Evolutionary conservation across 1,140 invertebrate genomes (phyloP), one percentile per base, ranked within the genome.

Genomic region (Cotesia typhae): DNA sequence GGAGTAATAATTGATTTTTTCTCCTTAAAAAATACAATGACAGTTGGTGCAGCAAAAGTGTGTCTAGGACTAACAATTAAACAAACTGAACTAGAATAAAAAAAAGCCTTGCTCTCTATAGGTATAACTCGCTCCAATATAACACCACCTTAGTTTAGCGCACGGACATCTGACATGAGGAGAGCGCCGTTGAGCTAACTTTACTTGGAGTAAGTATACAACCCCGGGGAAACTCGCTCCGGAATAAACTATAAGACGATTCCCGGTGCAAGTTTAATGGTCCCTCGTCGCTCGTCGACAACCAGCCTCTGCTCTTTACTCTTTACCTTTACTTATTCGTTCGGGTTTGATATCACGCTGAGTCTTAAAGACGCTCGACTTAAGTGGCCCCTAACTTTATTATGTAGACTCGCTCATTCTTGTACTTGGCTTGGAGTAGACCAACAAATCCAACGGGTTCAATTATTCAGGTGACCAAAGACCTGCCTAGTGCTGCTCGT

Each of bases 331-430:
- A 47, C 41, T 10, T 17, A 70, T 47, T 36, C 51, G 65, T 28
- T 35, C 41, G 3, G 41, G 41, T 47, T 67, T 55, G 66, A 73
- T 66, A 64, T 59, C 66, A 55, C 20, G 60, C 71, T 79, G 76
- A 75, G 75, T 77, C 76, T 72, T 77, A 79, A 78, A 81, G 79
- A 79, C 80, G 79, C 79, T 79, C 80, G 74, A 78, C 79, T 80
- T 79, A 78, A 79, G 69, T 74, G 71, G 61, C 68, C 64, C 60
- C 59, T 69, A 36, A 63, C 63, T 74, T 67, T 52, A 59, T 72
- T 37, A 69, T 60, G 55, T 60, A 41, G n/a, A 9, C n/a, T 20
- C 12, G 14, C 5, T 72, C 59, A 28, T 28, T 28, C 28, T 28
- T 28, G 28, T 28, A 28, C 57, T 37, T 35, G 51, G 70, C 3